phyloP scores from a whole-genome alignment of 2,888 invertebrate species.

The Ornithoptera priamus region DNA sequence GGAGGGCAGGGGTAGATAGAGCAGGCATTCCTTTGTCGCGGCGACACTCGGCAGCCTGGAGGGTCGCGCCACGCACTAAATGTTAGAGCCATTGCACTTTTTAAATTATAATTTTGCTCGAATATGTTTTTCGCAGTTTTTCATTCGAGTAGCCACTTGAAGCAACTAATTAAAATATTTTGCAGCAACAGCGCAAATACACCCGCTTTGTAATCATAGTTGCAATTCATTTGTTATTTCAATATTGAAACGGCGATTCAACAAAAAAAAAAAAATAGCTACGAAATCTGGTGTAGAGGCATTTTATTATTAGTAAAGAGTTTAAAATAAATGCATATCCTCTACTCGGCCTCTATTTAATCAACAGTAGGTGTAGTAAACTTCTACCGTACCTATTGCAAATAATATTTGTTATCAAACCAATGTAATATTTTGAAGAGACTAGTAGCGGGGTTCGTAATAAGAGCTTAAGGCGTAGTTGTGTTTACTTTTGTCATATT shows the following conservation, averaged over 20 bases:
- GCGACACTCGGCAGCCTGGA: constrained; percentile 29
- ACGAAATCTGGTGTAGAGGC: background rate
- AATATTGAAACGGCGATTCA: background rate
- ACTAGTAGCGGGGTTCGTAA: constrained; percentile 2
- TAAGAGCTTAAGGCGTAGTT: constrained; percentile 4
- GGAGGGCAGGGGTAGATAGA: constrained; percentile 55
- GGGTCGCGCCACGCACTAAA: constrained; percentile 31
- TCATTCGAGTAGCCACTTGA: constrained; percentile 22
- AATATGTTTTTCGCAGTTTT: constrained; percentile 27
- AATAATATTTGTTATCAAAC: background rate
- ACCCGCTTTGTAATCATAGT: background rate
- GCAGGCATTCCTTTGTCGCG: constrained; percentile 60
- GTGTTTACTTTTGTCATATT: constrained; percentile 23
- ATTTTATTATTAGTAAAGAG: background rate
- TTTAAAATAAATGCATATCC: background rate
- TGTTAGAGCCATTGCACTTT: constrained; percentile 30
- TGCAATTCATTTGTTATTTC: background rate
- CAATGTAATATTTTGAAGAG: background rate
- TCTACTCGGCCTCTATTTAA: background rate
- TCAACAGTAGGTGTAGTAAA: background rate
- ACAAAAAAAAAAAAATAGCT: background rate
- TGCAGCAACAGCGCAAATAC: background rate
- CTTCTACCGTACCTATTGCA: background rate
- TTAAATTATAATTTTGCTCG: constrained; percentile 28
- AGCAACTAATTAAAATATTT: constrained; percentile 27